Percentiles rank a stretch among this genome's conserved stretches.
Conservation (phyloP, 1,140 invertebrate species). For the Nephotettix cincticeps region DNA sequence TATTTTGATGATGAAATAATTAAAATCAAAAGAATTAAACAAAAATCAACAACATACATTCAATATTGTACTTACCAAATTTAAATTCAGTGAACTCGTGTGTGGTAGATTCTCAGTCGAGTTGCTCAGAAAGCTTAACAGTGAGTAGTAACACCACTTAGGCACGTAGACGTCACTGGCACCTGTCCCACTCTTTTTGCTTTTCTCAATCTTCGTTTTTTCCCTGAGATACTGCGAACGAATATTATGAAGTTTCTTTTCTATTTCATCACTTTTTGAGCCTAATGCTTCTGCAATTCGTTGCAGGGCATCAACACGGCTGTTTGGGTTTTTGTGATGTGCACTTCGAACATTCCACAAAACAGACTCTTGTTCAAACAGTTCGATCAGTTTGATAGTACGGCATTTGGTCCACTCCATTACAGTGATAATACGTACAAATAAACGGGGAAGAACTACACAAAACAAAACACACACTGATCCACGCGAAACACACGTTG, state of each 20-base stretch:
- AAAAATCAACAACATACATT: not conserved
- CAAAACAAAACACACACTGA: too few relatives aligned
- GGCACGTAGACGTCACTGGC: slow-evolving; percentile 2
- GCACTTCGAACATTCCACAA: too few relatives aligned
- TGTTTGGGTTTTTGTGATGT: too few relatives aligned
- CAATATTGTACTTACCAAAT: slow-evolving; percentile 4
- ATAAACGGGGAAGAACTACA: too few relatives aligned
- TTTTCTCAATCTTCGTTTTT: slow-evolving; percentile 4
- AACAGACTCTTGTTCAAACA: too few relatives aligned
- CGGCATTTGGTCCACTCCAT: too few relatives aligned
- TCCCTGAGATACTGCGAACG: not conserved
- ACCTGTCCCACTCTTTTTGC: slow-evolving; percentile 2
- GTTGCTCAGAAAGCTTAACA: not conserved
- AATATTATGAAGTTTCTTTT: not conserved
- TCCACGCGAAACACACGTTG: too few relatives aligned
- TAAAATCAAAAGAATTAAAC: not conserved
- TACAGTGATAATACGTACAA: too few relatives aligned
- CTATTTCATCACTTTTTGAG: too few relatives aligned
- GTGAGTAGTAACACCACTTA: slow-evolving; percentile 1
- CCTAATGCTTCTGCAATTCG: too few relatives aligned
- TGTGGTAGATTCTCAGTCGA: not conserved
- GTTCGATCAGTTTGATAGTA: too few relatives aligned
- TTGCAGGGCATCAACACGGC: too few relatives aligned
- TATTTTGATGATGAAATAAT: not conserved
- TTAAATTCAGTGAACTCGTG: not conserved